phyloP scores from a whole-genome alignment of 2,888 invertebrate species.

The Cantharis nigra region DNA sequence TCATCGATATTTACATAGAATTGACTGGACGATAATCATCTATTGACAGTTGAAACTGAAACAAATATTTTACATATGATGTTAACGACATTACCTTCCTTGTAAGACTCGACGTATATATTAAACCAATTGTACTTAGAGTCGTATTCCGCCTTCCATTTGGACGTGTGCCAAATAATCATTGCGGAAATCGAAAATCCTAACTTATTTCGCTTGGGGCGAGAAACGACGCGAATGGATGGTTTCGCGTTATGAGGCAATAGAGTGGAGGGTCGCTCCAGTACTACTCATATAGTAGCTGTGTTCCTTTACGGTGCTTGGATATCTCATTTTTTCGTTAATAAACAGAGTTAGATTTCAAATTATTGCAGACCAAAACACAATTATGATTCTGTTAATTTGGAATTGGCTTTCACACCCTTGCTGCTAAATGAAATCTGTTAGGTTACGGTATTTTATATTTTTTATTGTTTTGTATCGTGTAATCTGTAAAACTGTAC shows the following conservation, averaged over 20 bases:
- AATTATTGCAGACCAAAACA: constrained; percentile 13
- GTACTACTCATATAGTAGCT: constrained; percentile 40
- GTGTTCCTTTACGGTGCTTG: constrained; percentile 31
- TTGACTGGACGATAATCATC: not conserved
- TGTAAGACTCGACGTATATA: constrained; percentile 26
- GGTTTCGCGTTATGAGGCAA: constrained; percentile 42
- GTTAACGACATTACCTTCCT: constrained; percentile 8
- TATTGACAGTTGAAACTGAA: not conserved
- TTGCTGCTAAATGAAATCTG: constrained; percentile 2
- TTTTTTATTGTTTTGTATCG: not conserved
- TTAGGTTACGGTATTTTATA: not conserved
- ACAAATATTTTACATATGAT: not conserved
- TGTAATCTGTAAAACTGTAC: not conserved
- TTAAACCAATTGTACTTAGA: constrained; percentile 38
- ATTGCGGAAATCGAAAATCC: constrained; percentile 51
- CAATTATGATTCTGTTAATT: constrained; percentile 28
- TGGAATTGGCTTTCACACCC: constrained; percentile 10
- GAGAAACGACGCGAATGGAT: constrained; percentile 45
- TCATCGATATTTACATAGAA: not conserved
- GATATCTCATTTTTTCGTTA: constrained; percentile 37
- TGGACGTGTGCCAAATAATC: constrained; percentile 50
- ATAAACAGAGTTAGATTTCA: constrained; percentile 23
- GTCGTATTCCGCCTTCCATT: constrained; percentile 37
- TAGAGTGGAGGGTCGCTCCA: constrained; percentile 38
- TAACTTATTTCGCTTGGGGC: constrained; percentile 46